Percentiles rank a stretch among this genome's conserved stretches.
Conservation (phyloP, 2,797 vertebrate species). For the Pempheris klunzingeri region DNA sequence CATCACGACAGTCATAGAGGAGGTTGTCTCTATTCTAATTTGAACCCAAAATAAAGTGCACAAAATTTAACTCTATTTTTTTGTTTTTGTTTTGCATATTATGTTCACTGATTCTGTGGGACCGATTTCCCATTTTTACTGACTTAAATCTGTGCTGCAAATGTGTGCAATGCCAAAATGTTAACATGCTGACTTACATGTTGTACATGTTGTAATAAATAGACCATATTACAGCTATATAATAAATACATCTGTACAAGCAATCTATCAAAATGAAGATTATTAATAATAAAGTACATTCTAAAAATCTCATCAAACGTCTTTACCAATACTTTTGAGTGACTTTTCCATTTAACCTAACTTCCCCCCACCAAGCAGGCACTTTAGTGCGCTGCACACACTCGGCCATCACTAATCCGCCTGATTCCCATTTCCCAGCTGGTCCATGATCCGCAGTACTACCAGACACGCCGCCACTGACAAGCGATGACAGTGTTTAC, state of each 20-base stretch:
- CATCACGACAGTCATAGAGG: not conserved
- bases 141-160: not conserved
- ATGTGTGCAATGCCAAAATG: slow-evolving; percentile 1
- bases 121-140: not conserved
- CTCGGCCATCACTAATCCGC: slow-evolving; percentile 74
- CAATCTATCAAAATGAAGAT: not conserved
- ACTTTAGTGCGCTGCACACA: slow-evolving; percentile 8
- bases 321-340: not conserved
- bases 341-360: not conserved
- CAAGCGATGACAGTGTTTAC: slow-evolving; percentile 20
- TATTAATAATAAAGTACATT: not conserved
- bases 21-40: not conserved
- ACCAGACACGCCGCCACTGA: slow-evolving; percentile 7
- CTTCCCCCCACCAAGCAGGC: not conserved
- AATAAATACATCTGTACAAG: not conserved
- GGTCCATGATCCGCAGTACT: slow-evolving; percentile 31
- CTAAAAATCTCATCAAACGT: not conserved
- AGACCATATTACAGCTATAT: not conserved
- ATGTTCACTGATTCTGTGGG: not conserved
- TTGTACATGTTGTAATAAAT: slow-evolving; percentile 11
- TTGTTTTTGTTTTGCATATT: not conserved
- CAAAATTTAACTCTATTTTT: not conserved
- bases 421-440: slow-evolving; percentile 67
- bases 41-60: slow-evolving; percentile 17
- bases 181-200: not conserved